Base-by-base conservation (phyloP, 2,113 vertebrate genomes). In the Corvus moneduloides region DNA sequence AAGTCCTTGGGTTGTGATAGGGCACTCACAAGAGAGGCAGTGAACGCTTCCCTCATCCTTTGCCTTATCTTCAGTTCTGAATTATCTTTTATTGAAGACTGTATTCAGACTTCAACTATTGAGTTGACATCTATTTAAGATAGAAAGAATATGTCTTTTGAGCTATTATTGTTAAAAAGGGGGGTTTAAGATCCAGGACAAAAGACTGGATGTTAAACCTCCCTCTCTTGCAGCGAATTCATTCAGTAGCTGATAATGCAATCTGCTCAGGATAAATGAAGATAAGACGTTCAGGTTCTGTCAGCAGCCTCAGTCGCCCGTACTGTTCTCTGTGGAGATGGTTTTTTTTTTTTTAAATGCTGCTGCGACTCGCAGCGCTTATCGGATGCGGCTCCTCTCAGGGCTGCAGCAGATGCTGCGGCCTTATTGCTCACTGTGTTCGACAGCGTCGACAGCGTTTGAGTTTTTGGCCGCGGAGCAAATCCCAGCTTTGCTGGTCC, bases 401-500 rank as follows among this genome's bases (percentile, higher is more conserved):
- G 74, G 44, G n/a, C 23, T 30, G 73, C 30, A 20, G 59, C 54
- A 23, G 39, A 2, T 0, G 0, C 23, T 0, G 0, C 23, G 28
- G 33, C 87, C 18, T 16, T 2, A 0, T 2, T 7, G 59, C 33
- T 73, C 32, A 0, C 66, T 8, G 74, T 1, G 26, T 3, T 12
- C 11, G 37, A 15, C 43, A 44, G 16, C 16, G 30, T 9, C 1
- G 2, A 1, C 30, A 2, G n/a, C 0, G 1, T n/a, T 24, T 1
- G 58, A 6, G 43, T 26, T 18, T 6, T 0, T 1, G 27, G 9
- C 4, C 2, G 8, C 0, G 2, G 16, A 12, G 16, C 21, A 48
- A 10, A 2, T 0, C 10, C 52, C 41, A 0, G 0, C 7, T 33
- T 0, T 4, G 55, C 10, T 10, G 46, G 3, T 26, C 13, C 52